Evolutionary conservation across 2,888 invertebrate species (phyloP).

Genomic region (Apotomis capreana): DNA sequence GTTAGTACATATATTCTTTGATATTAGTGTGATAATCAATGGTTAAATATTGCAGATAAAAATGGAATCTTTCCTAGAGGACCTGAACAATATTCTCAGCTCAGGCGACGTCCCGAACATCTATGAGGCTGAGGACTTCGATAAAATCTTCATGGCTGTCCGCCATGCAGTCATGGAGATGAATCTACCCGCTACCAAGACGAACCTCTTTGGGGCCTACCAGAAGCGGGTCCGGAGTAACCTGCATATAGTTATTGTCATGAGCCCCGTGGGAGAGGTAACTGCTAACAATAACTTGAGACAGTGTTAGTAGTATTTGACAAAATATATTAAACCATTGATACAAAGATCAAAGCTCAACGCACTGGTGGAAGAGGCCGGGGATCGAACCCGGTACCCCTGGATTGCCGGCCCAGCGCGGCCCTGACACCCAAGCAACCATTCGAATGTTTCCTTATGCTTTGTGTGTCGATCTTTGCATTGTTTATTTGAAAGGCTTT

Average conservation of each 20-base stretch:
- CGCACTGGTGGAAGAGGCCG: too few species aligned
- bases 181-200: constrained; percentile 89
- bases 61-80: constrained; percentile 93
- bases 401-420: too few species aligned
- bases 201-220: constrained; percentile 93
- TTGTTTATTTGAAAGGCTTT: too few species aligned
- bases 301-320: too few species aligned
- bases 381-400: too few species aligned
- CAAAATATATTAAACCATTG: too few species aligned
- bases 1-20: too few species aligned
- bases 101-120: constrained; percentile 96
- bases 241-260: constrained; percentile 90
- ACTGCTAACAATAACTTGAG: constrained; percentile 2
- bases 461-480: too few species aligned
- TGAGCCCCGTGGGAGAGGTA: constrained; percentile 91
- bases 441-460: too few species aligned
- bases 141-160: constrained; percentile 88
- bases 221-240: constrained; percentile 90
- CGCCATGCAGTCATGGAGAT: constrained; percentile 91
- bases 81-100: constrained; percentile 93
- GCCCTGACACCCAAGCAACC: too few species aligned
- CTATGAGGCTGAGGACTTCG: constrained; percentile 91
- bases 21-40: too few species aligned
- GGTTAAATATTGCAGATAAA: constrained; percentile 85
- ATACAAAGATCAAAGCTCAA: too few species aligned